Evolutionary conservation across 2,113 vertebrate species (phyloP).

Genomic region (Phaethon lepturus): DNA sequence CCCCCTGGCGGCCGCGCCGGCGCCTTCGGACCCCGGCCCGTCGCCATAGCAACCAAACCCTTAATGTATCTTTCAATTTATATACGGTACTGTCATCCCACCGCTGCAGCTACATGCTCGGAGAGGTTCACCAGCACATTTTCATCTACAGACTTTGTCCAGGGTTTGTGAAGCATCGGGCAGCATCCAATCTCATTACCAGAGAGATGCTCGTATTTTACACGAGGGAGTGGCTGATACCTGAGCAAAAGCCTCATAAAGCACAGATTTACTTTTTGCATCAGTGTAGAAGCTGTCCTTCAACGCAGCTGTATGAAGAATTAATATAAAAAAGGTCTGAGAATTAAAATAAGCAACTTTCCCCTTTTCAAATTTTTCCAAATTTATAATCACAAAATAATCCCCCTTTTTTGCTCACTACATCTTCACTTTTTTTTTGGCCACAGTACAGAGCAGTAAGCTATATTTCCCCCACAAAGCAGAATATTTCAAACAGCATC

Average conservation of each 20-base stretch:
- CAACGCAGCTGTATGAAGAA: neutral
- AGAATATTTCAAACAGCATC: neutral
- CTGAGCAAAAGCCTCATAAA: fast-evolving
- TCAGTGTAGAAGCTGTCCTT: fast-evolving
- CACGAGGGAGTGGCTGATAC: fast-evolving
- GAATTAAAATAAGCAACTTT: neutral
- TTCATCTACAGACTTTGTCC: neutral
- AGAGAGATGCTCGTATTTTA: no score
- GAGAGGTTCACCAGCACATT: neutral
- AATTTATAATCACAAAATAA: neutral
- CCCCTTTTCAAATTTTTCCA: neutral
- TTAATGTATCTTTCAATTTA: fast-evolving
- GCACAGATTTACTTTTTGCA: neutral
- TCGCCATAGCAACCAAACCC: neutral
- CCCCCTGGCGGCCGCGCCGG: neutral
- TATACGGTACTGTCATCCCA: no score
- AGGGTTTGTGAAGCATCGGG: neutral
- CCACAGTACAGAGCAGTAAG: neutral
- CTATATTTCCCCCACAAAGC: neutral
- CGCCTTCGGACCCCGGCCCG: neutral
- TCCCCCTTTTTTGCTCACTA: neutral
- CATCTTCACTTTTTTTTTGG: neutral
- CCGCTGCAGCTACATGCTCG: fast-evolving
- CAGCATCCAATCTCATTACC: no score
- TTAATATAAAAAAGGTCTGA: neutral